These are phyloP conservation scores for Amphipoea oculea DNA, from an alignment of 2,888 invertebrate genomes.

Conservation along the genomic window DNA sequence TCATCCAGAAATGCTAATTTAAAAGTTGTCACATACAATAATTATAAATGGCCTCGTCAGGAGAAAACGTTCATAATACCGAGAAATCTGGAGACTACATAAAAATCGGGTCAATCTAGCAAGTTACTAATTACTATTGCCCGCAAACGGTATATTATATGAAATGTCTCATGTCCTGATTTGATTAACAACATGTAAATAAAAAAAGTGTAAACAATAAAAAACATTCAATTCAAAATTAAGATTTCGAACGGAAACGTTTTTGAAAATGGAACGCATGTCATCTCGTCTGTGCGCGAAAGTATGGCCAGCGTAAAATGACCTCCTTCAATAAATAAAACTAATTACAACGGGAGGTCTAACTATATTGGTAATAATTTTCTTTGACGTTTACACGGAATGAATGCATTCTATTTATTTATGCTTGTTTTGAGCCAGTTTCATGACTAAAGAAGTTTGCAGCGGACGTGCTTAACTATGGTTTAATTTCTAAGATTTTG, in stretches of 20 bases:
- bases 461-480: slow-evolving; percentile 16
- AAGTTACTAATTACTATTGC: neutral
- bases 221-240: neutral
- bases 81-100: neutral
- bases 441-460: slow-evolving; percentile 47
- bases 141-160: neutral
- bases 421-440: slow-evolving; percentile 55
- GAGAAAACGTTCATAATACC: slow-evolving; percentile 11
- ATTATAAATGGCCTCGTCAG: slow-evolving; percentile 5
- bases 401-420: slow-evolving; percentile 64
- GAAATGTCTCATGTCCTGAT: neutral
- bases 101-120: neutral
- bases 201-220: too few species aligned
- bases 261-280: slow-evolving; percentile 75
- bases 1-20: slow-evolving; percentile 14
- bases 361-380: slow-evolving; percentile 57
- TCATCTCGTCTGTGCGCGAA: slow-evolving; percentile 76
- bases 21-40: neutral
- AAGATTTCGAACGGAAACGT: slow-evolving; percentile 63
- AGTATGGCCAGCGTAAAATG: slow-evolving; percentile 67
- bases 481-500: slow-evolving; percentile 22
- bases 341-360: slow-evolving; percentile 49
- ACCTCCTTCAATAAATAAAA: slow-evolving; percentile 54
- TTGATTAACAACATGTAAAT: neutral
- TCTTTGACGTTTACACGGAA: slow-evolving; percentile 60